Base-by-base conservation (phyloP, 1,140 invertebrate genomes). In the Plodia interpunctella region DNA sequence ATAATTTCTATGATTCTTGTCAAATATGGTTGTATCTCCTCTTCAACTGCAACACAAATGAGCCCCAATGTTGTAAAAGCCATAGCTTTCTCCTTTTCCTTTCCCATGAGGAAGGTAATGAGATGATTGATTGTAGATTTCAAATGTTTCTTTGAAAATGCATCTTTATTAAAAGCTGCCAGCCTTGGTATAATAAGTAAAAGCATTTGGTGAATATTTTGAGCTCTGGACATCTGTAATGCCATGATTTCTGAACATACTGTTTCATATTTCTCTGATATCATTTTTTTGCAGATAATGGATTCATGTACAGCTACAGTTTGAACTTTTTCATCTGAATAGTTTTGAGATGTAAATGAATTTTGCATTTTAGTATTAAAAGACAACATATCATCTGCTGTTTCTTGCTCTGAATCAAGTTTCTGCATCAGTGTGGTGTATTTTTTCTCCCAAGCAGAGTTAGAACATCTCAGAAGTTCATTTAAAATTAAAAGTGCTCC, bases 401-500 rank as follows among this genome's bases (percentile, higher is more conserved):
- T 72, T 70, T 69, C 87, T 55, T 90, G 88, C 58, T 90, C 87
- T 13, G 84, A 77, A 72, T 90, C 86, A 4, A 90, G 70, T 60
- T 85, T 90, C 49, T 90, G 88, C 88, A 90, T 95, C 73, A 98
- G 78, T 5, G 91, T 90, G 66, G 94, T 94, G 65, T 97, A 96
- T 61, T 94, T 93, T 21, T 93, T 92, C 77, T 98, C 98, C 94
- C 97, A 98, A 53, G 94, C 92, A 0, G 95, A 92, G 88, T 99
- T 98, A 55, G 97, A 96, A 82, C 97, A 98, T 54, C 98, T 91
- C 2, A 99, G 89, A 0, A 99, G 90, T 90, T 99, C 98, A 90
- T 99, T 99, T 0, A 99, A 88, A 20, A 99, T 96, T 18, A 99
- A 91, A 0, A 99, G 88, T 4, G 96, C 96, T 17, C 98, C 97